Evolutionary conservation across 2,888 invertebrate species (phyloP).

Genomic region (Scaptomyza caliginosa): DNA sequence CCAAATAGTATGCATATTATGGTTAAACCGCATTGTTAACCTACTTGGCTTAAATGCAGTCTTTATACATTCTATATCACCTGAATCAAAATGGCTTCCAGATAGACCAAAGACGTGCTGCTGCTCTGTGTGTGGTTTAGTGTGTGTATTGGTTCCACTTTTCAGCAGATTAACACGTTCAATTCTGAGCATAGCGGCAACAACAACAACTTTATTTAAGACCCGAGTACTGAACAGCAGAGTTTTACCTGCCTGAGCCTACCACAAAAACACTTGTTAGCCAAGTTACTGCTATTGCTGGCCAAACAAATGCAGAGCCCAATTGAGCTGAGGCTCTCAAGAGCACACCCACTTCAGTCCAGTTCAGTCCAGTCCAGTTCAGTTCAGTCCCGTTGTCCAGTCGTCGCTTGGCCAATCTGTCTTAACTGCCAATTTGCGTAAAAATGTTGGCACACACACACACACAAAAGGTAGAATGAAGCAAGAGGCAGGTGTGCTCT

Average conservation of each 20-base stretch:
- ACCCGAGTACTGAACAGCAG: slow-evolving; percentile 11
- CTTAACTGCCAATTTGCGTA: slow-evolving; percentile 69
- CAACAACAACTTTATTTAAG: slow-evolving; percentile 62
- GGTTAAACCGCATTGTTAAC: background rate
- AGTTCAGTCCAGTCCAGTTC: background rate
- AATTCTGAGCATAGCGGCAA: slow-evolving; percentile 24
- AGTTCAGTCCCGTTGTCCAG: background rate
- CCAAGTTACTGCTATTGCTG: slow-evolving; percentile 38
- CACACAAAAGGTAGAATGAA: background rate
- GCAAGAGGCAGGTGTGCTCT: slow-evolving; percentile 17
- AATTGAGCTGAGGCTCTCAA: slow-evolving; percentile 28
- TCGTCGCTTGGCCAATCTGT: slow-evolving; percentile 42
- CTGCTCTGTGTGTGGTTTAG: background rate
- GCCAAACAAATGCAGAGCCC: slow-evolving; percentile 24
- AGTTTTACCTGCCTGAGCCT: slow-evolving; percentile 19
- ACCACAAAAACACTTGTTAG: slow-evolving; percentile 58
- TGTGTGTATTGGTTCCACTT: slow-evolving; percentile 7
- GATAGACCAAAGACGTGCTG: background rate
- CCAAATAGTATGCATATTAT: background rate
- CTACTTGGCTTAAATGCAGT: slow-evolving; percentile 13
- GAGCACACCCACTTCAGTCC: slow-evolving; percentile 25
- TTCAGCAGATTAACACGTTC: slow-evolving; percentile 55
- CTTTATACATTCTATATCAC: slow-evolving; percentile 1
- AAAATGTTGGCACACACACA: slow-evolving; percentile 56
- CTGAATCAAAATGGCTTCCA: background rate